Conservation (phyloP, 2,113 vertebrate species). For the Tiliqua scincoides region DNA sequence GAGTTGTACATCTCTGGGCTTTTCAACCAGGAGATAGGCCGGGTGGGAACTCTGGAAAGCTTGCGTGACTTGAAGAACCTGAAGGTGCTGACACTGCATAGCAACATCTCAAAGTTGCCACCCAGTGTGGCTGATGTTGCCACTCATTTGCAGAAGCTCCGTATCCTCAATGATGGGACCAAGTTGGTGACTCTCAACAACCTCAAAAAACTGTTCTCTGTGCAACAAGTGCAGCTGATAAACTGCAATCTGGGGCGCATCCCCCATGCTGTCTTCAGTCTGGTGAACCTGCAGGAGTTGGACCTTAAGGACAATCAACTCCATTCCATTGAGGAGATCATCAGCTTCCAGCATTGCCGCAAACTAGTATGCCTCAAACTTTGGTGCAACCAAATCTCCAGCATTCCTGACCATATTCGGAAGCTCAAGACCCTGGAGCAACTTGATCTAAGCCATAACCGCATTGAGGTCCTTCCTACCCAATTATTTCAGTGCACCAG, state of each 20-base stretch:
- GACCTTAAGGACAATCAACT: conserved; percentile 88
- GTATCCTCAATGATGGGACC: conserved; percentile 81
- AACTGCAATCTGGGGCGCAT: conserved; percentile 87
- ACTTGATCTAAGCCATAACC: conserved; percentile 87
- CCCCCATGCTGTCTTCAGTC: conserved; percentile 87
- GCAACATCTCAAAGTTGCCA: conserved; percentile 84
- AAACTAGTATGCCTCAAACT: conserved; percentile 82
- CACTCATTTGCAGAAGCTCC: conserved; percentile 78
- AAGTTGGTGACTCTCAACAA: conserved; percentile 83
- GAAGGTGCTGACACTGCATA: conserved; percentile 78
- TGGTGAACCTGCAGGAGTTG: conserved; percentile 83
- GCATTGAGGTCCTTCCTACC: conserved; percentile 78
- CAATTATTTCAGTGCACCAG: conserved; percentile 84
- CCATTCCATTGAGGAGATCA: conserved; percentile 87
- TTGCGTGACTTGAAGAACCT: conserved; percentile 83
- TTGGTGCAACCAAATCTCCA: conserved; percentile 88
- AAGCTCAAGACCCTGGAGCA: conserved; percentile 83
- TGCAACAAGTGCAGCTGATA: conserved; percentile 81
- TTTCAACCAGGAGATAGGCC: conserved; percentile 78
- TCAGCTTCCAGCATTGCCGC: conserved; percentile 89
- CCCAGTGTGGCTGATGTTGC: conserved; percentile 80
- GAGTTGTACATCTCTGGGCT: conserved; percentile 84
- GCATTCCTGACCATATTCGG: conserved; percentile 86
- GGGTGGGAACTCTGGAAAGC: conserved; percentile 76
- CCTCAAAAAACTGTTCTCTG: conserved; percentile 82